A percentile compares a stretch with the other conserved stretches of the same genome.
Conservation (phyloP, 2,797 vertebrate genomes). For the Salmo trutta region DNA sequence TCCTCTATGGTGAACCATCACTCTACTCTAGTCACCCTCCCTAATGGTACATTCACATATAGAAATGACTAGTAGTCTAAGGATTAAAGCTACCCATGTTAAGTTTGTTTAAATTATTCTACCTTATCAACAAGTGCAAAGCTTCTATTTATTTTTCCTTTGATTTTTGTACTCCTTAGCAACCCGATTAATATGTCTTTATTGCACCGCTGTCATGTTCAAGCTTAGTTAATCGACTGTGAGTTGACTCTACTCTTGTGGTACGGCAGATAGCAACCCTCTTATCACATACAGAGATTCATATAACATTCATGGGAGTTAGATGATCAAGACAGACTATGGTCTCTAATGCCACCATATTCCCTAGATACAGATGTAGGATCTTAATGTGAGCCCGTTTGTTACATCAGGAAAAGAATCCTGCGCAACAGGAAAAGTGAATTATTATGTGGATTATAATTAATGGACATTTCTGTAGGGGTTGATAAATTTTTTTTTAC, state of each 20-base stretch:
- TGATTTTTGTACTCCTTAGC: constrained; percentile 3
- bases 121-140: constrained; percentile 22
- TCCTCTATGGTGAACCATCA: background rate
- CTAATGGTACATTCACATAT: background rate
- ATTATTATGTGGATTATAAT: too few species aligned
- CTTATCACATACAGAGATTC: constrained; percentile 32
- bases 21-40: background rate
- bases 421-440: too few species aligned
- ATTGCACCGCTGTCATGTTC: constrained; percentile 34
- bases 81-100: constrained; percentile 8
- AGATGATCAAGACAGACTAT: constrained; percentile 18
- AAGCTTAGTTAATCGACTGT: constrained; percentile 21
- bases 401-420: too few species aligned
- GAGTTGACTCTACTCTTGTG: constrained; percentile 29
- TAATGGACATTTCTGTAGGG: too few species aligned
- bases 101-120: background rate
- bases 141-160: constrained; percentile 43
- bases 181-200: constrained; percentile 28
- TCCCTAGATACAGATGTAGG: too few species aligned
- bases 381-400: too few species aligned
- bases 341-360: too few species aligned
- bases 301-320: constrained; percentile 21
- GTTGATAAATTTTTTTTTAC: too few species aligned
- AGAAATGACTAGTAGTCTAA: constrained; percentile 45
- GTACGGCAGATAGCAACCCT: constrained; percentile 34